Evolutionary conservation across 2,797 vertebrate genomes (phyloP).

Genomic region (Acridotheres tristis): DNA sequence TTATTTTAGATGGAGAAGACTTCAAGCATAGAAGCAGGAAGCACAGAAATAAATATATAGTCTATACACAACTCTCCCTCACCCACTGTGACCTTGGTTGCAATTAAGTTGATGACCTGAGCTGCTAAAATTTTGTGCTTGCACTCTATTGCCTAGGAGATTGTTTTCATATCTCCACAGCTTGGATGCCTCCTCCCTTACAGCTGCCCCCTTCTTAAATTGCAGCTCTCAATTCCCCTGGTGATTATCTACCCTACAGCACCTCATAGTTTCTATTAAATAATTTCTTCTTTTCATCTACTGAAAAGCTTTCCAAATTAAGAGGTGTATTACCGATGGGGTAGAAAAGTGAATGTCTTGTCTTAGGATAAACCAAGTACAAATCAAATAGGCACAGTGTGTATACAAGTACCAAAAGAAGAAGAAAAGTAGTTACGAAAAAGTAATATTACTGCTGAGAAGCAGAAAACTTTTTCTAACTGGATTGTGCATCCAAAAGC

Average conservation of each 20-base stretch:
- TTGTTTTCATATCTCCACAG: slow-evolving; percentile 8
- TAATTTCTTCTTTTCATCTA: neutral
- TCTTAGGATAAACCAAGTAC: neutral
- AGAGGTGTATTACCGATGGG: neutral
- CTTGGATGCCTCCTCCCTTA: slow-evolving; percentile 9
- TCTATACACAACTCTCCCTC: neutral
- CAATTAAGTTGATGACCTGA: slow-evolving; percentile 19
- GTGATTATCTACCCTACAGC: neutral
- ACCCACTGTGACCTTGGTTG: neutral
- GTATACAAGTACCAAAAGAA: neutral
- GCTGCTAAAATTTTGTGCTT: slow-evolving; percentile 46
- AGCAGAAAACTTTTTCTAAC: neutral
- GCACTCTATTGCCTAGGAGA: slow-evolving; percentile 41
- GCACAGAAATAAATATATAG: neutral
- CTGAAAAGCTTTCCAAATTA: neutral
- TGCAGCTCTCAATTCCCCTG: neutral
- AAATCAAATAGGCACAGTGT: neutral
- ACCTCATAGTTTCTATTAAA: neutral
- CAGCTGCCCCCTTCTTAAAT: slow-evolving; percentile 56
- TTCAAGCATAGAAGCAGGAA: neutral
- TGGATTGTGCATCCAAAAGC: neutral
- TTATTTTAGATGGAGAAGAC: neutral
- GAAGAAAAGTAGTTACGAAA: neutral
- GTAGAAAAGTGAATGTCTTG: neutral
- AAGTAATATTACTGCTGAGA: neutral